phyloP scores from a whole-genome alignment of 2,888 invertebrate genomes.

The Eristalis arbustorum region DNA sequence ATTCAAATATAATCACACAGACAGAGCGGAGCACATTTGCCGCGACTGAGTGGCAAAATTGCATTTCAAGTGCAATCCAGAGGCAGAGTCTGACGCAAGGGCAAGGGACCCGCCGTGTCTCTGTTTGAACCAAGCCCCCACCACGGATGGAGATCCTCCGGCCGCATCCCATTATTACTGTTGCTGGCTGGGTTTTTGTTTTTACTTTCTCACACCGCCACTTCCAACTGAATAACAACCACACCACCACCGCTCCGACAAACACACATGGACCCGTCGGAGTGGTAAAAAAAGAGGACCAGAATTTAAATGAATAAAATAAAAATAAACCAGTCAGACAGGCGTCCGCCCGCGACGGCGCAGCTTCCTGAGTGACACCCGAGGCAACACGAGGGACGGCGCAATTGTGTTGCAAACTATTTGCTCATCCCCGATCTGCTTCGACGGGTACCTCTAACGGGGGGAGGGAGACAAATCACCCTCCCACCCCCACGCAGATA shows the following conservation, averaged over 20 bases:
- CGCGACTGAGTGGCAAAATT: slow-evolving; percentile 55
- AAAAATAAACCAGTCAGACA: slow-evolving; percentile 54
- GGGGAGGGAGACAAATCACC: background rate
- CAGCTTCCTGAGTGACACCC: too few relatives aligned
- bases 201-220: slow-evolving; percentile 11
- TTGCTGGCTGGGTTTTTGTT: slow-evolving; percentile 34
- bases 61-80: slow-evolving; percentile 49
- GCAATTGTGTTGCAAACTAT: slow-evolving; percentile 50
- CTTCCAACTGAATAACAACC: slow-evolving; percentile 49
- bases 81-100: background rate
- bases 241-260: slow-evolving; percentile 19
- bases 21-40: slow-evolving; percentile 34
- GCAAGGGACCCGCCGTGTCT: background rate
- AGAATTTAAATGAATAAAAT: slow-evolving; percentile 67
- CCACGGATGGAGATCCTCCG: too few relatives aligned
- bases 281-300: slow-evolving; percentile 7
- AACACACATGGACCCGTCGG: background rate
- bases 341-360: too few relatives aligned
- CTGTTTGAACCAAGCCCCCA: too few relatives aligned
- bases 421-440: slow-evolving; percentile 47
- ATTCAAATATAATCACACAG: slow-evolving; percentile 69
- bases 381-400: background rate
- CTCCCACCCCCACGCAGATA: slow-evolving; percentile 25
- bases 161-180: slow-evolving; percentile 53
- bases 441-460: background rate